Evolutionary conservation across 2,797 vertebrate genomes (phyloP), one percentile per base, ranked within the genome.

Genomic region (Sebastes alutus): DNA sequence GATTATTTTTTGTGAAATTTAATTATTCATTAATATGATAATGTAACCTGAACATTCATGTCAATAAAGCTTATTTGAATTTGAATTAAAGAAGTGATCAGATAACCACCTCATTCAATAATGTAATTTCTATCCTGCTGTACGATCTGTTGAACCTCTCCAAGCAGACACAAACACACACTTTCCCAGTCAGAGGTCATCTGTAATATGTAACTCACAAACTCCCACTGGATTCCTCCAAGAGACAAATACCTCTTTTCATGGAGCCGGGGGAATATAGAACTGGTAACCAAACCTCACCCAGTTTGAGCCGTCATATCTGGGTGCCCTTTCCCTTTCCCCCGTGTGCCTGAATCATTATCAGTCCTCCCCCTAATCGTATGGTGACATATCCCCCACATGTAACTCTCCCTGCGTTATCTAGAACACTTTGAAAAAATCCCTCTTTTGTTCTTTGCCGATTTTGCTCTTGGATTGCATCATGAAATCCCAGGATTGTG

Each of bases 401-500:
- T 73, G 54, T 59, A 74, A 52, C 42, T 22, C 59, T 65, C 63
- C 64, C 49, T 52, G 12, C 3, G 4, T 25, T 74, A 77, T 78
- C 76, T 7, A 7, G 23, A 33, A 13, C 61, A 35, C 38, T 64
- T 33, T 66, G 33, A 77, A 75, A 81, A 81, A 61, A 67, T 58
- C 64, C 66, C 42, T 80, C 76, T 82, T 81, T 91, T 88, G 79
- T 86, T 88, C 78, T 87, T 55, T 18, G 25, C 75, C 49, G 81
- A 85, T 66, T 91, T 89, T 83, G 67, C 84, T 83, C 58, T 11
- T 2, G 56, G 70, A 54, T 90, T 90, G 76, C 85, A 80, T 93
- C 88, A 89, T 78, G 32, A 72, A 82, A 14, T 85, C 80, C 72
- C 58, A 59, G 70, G 75, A 77, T 49, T 77, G 74, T 87, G 89